These are phyloP conservation scores for Pseudomyrmex flavicornis DNA, from an alignment of 1,140 invertebrate species.

Conservation along the genomic window DNA sequence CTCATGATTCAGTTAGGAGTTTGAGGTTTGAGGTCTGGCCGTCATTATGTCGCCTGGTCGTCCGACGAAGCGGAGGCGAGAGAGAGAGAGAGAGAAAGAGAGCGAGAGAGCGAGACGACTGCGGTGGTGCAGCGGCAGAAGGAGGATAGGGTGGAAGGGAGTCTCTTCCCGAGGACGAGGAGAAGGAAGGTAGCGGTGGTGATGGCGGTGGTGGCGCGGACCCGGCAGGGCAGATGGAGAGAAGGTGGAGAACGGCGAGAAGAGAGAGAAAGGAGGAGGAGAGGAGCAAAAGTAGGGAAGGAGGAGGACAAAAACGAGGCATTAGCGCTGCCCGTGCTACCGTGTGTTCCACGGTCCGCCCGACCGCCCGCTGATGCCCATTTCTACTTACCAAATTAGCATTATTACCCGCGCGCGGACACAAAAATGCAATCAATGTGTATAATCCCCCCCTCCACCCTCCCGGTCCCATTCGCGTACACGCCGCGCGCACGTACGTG, in stretches of 20 bases:
- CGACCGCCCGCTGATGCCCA: slow-evolving; percentile 82
- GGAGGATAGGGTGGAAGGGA: slow-evolving; percentile 33
- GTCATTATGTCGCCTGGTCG: slow-evolving; percentile 77
- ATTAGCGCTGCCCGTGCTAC: slow-evolving; percentile 82
- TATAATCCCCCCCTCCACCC: slow-evolving; percentile 65
- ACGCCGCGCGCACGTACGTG: slow-evolving; percentile 10
- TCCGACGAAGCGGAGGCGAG: slow-evolving; percentile 62
- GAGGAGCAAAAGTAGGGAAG: slow-evolving; percentile 53
- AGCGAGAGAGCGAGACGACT: slow-evolving; percentile 14
- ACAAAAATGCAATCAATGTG: slow-evolving; percentile 82
- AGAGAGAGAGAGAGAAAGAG: background rate
- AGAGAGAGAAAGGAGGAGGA: slow-evolving; percentile 41
- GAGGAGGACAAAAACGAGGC: slow-evolving; percentile 80
- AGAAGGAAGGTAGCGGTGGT: slow-evolving; percentile 12
- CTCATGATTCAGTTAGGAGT: slow-evolving; percentile 81
- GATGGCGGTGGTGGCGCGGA: slow-evolving; percentile 19
- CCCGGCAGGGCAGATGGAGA: slow-evolving; percentile 45
- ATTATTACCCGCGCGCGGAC: slow-evolving; percentile 79
- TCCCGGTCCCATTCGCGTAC: too few species aligned
- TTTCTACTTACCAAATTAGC: slow-evolving; percentile 83
- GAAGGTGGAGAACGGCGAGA: slow-evolving; percentile 45
- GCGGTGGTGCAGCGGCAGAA: slow-evolving; percentile 40
- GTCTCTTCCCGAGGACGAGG: slow-evolving; percentile 26
- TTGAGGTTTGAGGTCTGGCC: slow-evolving; percentile 79
- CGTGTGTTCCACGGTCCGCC: slow-evolving; percentile 73